These are phyloP conservation scores for Pocota personata DNA, from an alignment of 2,888 invertebrate genomes.

Conservation along the genomic window DNA sequence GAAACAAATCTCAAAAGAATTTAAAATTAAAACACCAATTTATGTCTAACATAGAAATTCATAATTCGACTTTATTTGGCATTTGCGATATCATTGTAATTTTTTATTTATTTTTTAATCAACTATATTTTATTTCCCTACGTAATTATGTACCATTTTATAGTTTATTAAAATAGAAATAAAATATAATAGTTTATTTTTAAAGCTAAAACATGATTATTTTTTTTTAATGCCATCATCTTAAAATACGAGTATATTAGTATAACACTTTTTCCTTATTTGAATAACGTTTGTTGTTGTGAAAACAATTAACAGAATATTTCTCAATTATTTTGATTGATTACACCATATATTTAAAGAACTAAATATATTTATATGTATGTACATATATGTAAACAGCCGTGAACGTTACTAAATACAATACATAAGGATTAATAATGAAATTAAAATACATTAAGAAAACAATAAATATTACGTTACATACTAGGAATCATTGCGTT, in stretches of 20 bases:
- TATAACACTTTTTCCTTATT: not conserved
- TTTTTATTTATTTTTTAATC: no score
- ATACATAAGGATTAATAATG: conserved; percentile 38
- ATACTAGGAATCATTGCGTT: conserved; percentile 24
- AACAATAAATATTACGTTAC: conserved; percentile 65
- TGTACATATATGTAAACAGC: conserved; percentile 47
- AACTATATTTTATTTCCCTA: not conserved
- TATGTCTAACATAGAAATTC: conserved; percentile 31
- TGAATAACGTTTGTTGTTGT: not conserved
- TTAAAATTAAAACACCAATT: conserved; percentile 2
- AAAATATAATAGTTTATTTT: not conserved
- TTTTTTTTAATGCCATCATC: not conserved
- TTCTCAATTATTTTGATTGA: conserved; percentile 25
- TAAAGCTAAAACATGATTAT: no score
- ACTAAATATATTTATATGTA: conserved; percentile 12
- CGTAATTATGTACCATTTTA: not conserved
- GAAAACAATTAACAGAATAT: not conserved
- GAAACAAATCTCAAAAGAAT: conserved; percentile 3
- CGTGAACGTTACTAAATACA: conserved; percentile 63
- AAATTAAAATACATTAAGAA: conserved; percentile 35
- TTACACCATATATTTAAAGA: conserved; percentile 14
- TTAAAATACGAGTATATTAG: not conserved
- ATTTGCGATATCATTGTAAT: not conserved
- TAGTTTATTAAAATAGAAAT: not conserved
- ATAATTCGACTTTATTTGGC: not conserved